Percentiles rank a stretch among this genome's conserved stretches.
Evolutionary conservation across 2,888 invertebrate genomes (phyloP).

Genomic region (Antheraea yamamai): DNA sequence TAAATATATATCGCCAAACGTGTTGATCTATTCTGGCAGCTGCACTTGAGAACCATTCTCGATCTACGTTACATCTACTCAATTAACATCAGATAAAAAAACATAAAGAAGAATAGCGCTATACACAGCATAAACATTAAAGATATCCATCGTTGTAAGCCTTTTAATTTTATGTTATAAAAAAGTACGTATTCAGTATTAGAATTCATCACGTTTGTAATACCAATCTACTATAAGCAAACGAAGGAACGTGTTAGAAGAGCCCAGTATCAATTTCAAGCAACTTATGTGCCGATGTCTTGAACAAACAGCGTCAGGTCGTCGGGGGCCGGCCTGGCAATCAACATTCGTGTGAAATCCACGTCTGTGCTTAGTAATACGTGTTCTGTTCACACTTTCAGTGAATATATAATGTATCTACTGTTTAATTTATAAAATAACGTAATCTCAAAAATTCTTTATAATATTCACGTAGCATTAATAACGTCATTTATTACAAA

Average conservation of each 20-base stretch:
- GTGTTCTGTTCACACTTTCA: constrained; percentile 18
- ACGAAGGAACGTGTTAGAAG: constrained; percentile 53
- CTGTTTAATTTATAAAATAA: neutral
- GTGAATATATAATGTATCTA: neutral
- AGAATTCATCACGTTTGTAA: constrained; percentile 44
- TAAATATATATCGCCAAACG: too few species aligned
- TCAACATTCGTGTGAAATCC: constrained; percentile 27
- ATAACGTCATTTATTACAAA: neutral
- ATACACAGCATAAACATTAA: too few species aligned
- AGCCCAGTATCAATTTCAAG: constrained; percentile 71
- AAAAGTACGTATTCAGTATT: neutral
- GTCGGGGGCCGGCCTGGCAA: constrained; percentile 20
- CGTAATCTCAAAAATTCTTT: neutral
- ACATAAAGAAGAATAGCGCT: too few species aligned
- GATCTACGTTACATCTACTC: too few species aligned
- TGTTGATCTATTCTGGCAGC: too few species aligned
- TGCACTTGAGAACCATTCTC: too few species aligned
- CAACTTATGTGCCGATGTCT: constrained; percentile 58
- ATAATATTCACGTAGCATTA: neutral
- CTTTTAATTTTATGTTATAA: neutral
- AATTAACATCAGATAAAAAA: too few species aligned
- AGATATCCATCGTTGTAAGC: too few species aligned
- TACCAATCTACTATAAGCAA: constrained; percentile 56
- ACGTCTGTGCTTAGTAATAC: constrained; percentile 15
- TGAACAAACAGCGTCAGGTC: constrained; percentile 50